Conservation (phyloP, 2,113 vertebrate genomes). For the Ellobius talpinus region DNA sequence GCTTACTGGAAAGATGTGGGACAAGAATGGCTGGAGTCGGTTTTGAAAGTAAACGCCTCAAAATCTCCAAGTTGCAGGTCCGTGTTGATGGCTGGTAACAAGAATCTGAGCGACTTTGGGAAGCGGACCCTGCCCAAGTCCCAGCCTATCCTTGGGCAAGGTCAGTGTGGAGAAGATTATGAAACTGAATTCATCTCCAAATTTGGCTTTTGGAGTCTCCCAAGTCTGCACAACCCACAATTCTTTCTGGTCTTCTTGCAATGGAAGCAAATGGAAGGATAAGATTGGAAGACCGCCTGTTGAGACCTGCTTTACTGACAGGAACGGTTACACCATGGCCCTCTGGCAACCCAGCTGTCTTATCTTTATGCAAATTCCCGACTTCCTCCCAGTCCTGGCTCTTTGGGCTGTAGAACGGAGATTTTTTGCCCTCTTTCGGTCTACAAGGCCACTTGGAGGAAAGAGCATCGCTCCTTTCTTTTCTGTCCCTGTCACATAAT, state of each 20-base stretch:
- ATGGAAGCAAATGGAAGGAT: not conserved
- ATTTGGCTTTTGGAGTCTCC: conserved; percentile 3
- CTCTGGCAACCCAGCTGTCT: not conserved
- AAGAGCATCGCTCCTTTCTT: not conserved
- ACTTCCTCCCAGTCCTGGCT: not conserved
- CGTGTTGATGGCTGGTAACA: not conserved
- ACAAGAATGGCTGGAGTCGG: not conserved
- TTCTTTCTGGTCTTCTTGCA: not conserved
- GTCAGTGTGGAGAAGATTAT: not conserved
- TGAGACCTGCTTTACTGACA: not conserved
- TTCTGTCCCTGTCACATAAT: not conserved
- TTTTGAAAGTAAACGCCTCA: conserved; percentile 8
- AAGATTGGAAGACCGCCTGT: not conserved
- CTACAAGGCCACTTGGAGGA: not conserved
- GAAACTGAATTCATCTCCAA: conserved; percentile 34
- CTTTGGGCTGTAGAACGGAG: not conserved
- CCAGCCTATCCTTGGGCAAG: conserved; percentile 3
- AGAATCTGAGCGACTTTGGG: not conserved
- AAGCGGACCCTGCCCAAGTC: not conserved
- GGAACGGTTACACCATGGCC: not conserved
- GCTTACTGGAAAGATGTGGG: not conserved
- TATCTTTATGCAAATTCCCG: not conserved
- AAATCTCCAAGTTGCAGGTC: not conserved
- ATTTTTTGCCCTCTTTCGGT: not conserved
- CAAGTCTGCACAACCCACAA: not conserved